Evolutionary conservation across 64 coral and sea anemone species (phyloP).

Genomic region (Orbicella faveolata): DNA sequence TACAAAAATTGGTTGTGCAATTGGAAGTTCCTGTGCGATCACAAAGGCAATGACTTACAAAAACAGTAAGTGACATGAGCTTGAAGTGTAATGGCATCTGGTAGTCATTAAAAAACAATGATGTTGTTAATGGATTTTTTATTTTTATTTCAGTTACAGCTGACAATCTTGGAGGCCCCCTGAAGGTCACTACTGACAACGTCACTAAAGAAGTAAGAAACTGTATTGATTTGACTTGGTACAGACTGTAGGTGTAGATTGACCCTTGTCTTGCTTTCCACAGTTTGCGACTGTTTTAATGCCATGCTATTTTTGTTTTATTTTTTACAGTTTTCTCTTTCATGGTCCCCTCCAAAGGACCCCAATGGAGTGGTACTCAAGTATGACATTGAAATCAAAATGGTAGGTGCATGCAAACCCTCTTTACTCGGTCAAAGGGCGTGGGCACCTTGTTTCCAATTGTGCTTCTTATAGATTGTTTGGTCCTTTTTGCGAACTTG

Average conservation of each 20-base stretch:
- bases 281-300: not conserved
- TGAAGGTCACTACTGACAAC: conserved; percentile 6
- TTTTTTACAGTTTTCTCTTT: conserved; percentile 25
- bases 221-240: too few species aligned
- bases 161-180: conserved; percentile 26
- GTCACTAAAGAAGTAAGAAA: conserved; percentile 31
- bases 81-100: not conserved
- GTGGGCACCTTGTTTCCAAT: too few species aligned
- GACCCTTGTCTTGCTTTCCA: not conserved
- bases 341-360: conserved; percentile 25
- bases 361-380: conserved; percentile 66
- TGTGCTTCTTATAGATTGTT: too few species aligned
- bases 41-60: conserved; percentile 57
- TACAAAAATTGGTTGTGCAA: conserved; percentile 46
- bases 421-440: too few species aligned
- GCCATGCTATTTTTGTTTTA: not conserved
- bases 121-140: not conserved
- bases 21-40: conserved; percentile 30
- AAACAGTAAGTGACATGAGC: conserved; percentile 25
- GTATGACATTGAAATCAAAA: conserved; percentile 43
- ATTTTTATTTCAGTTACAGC: conserved; percentile 8
- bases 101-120: not conserved
- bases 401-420: not conserved
- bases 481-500: too few species aligned
- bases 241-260: too few species aligned